Evolutionary conservation across 2,113 vertebrate genomes (phyloP).

Genomic region (Pseudorhombus dupliciocellatus): DNA sequence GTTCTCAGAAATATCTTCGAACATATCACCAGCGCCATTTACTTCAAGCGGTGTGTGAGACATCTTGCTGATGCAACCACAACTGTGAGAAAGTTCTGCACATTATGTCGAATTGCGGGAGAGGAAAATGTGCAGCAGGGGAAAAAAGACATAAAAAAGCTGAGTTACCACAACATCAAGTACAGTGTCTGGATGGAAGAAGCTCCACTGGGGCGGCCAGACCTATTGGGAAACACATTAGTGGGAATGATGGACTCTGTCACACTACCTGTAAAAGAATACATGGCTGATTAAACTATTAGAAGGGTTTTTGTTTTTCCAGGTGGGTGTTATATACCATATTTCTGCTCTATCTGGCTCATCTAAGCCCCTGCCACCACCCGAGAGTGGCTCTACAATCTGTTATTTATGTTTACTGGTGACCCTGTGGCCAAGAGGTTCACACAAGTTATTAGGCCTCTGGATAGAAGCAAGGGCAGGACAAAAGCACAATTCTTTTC

Average conservation of each 20-base stretch:
- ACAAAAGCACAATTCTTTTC: constrained; percentile 73
- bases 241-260: constrained; percentile 66
- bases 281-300: constrained; percentile 75
- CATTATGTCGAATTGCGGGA: not conserved
- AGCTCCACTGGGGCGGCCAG: constrained; percentile 33
- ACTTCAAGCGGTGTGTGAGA: constrained; percentile 33
- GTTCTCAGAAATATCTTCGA: constrained; percentile 43
- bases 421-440: constrained; percentile 81
- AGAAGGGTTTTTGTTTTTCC: constrained; percentile 60
- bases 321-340: constrained; percentile 57
- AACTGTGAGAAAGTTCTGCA: constrained; percentile 44
- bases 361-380: constrained; percentile 79
- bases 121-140: not conserved
- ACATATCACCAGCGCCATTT: constrained; percentile 32
- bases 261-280: constrained; percentile 78
- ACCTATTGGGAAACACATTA: constrained; percentile 74
- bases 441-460: constrained; percentile 73
- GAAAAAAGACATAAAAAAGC: too few relatives aligned
- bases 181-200: constrained; percentile 28
- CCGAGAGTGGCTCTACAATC: constrained; percentile 69
- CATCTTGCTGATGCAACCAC: constrained; percentile 60
- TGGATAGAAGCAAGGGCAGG: constrained; percentile 53
- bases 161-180: constrained; percentile 31
- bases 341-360: constrained; percentile 66
- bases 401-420: constrained; percentile 85